These are phyloP conservation scores for Lota lota DNA, from an alignment of 2,113 vertebrate genomes.

Conservation along the genomic window DNA sequence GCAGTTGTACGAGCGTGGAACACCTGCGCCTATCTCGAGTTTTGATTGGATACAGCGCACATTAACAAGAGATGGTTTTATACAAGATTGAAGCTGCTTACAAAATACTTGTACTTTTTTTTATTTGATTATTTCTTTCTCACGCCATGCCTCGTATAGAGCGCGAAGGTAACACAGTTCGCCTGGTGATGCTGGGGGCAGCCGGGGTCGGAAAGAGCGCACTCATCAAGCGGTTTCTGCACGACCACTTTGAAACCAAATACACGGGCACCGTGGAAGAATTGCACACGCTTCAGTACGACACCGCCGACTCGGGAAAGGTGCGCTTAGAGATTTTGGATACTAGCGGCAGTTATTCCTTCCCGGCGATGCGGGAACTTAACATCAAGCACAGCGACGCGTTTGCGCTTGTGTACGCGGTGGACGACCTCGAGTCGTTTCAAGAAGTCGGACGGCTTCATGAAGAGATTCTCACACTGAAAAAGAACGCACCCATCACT, in stretches of 20 bases:
- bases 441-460: slow-evolving; percentile 65
- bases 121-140: not conserved
- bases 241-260: slow-evolving; percentile 61
- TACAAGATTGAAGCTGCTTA: no score
- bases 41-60: not conserved
- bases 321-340: slow-evolving; percentile 71
- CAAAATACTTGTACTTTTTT: no score
- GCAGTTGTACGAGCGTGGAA: not conserved
- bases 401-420: slow-evolving; percentile 70
- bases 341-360: slow-evolving; percentile 76
- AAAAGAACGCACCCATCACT: slow-evolving; percentile 48
- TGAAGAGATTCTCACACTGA: slow-evolving; percentile 63
- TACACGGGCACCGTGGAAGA: slow-evolving; percentile 76
- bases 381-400: slow-evolving; percentile 69
- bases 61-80: not conserved
- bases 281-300: slow-evolving; percentile 67
- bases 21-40: no score
- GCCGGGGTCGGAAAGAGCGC: slow-evolving; percentile 73
- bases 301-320: slow-evolving; percentile 31
- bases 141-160: slow-evolving; percentile 50
- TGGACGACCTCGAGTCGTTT: slow-evolving; percentile 62
- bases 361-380: slow-evolving; percentile 76
- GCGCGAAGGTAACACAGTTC: slow-evolving; percentile 40
- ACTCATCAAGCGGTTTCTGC: slow-evolving; percentile 70
- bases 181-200: slow-evolving; percentile 71